Evolutionary conservation across 2,797 vertebrate genomes (phyloP), one percentile per base, ranked within the genome.

Genomic region (Poeciliopsis turneri): DNA sequence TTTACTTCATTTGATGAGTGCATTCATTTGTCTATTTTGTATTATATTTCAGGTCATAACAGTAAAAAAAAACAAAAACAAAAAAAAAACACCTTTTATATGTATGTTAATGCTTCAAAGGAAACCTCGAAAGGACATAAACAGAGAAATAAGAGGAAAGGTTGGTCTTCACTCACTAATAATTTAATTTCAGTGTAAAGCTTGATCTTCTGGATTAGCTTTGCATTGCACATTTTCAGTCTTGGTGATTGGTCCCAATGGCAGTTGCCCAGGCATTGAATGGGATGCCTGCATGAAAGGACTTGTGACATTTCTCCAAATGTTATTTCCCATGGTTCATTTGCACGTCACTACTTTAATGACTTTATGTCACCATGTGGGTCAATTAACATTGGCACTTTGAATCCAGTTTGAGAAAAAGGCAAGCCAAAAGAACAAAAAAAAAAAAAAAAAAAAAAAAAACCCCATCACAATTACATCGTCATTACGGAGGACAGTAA

Each of bases 351-450:
- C 55, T 41, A n/a, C 25, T 18, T 72, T 55, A 70, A 77, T 71
- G 49, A 55, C 66, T 70, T 77, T n/a, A n/a, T 68, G 16, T 77
- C 33, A 30, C 49, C 51, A 71, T 46, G 28, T 78, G 45, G n/a
- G 39, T 72, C 51, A 71, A 59, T 59, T 57, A 57, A 71, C 41
- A 70, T 25, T 33, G 66, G 64, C 39, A 28, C 39, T 77, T 33
- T 23, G 64, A 77, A 55, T 70, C 16, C 15, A 69, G 25, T 53
- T 53, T 30, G 49, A 41, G 47, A 69, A 53, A 7, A 36, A 43
- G 36, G 36, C 47, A 6, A 53, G 25, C 36, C 47, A 68, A 36
- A 51, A 23, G 7, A 51, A 2, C 8, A 9, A 51, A 18, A 20
- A 51, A 2, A 23, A 3, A 69, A 41, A 15, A 70, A 70, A 51